These are phyloP conservation scores for Cephonodes hylas DNA, from an alignment of 2,888 invertebrate species.

Conservation along the genomic window DNA sequence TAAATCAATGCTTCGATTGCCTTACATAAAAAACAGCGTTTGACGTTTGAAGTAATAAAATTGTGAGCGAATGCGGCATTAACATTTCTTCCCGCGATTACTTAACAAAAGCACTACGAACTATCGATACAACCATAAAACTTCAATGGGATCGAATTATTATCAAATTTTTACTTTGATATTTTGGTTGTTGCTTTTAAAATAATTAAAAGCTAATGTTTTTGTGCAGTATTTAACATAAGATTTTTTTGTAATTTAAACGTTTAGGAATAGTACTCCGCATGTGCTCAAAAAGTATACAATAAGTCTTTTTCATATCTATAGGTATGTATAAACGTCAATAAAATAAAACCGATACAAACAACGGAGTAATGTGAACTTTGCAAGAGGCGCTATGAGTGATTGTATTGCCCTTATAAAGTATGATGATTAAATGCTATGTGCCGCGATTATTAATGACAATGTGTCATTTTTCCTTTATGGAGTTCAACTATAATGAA, in stretches of 20 bases:
- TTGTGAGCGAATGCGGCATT: neutral
- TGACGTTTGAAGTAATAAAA: neutral
- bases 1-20: neutral
- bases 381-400: neutral
- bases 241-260: too few relatives aligned
- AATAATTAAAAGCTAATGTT: too few relatives aligned
- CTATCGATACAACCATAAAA: too few relatives aligned
- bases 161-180: too few relatives aligned
- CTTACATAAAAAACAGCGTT: neutral
- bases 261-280: too few relatives aligned
- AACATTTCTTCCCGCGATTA: neutral
- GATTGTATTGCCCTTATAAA: neutral
- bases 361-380: neutral
- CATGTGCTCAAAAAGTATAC: too few relatives aligned
- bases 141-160: too few relatives aligned
- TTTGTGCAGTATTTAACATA: too few relatives aligned
- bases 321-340: neutral
- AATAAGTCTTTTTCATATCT: too few relatives aligned
- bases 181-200: too few relatives aligned
- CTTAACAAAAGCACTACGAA: neutral
- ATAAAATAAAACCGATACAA: neutral
- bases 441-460: neutral
- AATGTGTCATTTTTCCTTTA: too few relatives aligned
- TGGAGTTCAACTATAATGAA: too few relatives aligned
- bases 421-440: neutral